phyloP scores from a whole-genome alignment of 2,113 vertebrate species.

The Sinocyclocheilus anophthalmus region DNA sequence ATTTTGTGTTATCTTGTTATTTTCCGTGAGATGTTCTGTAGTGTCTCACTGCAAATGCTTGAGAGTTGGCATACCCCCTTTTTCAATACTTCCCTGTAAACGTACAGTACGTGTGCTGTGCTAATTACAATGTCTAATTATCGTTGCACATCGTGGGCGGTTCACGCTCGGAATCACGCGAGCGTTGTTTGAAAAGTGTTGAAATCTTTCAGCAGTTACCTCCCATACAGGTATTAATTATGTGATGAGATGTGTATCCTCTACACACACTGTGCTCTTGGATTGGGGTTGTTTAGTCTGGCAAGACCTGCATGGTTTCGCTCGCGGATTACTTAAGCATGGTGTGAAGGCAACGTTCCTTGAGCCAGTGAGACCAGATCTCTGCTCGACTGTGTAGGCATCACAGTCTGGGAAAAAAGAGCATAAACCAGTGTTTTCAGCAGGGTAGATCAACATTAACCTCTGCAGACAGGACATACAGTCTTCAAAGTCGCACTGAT shows the following conservation, averaged over 20 bases:
- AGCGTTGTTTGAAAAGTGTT: conserved; percentile 34
- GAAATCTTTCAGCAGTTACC: conserved; percentile 18
- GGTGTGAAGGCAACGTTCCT: neutral
- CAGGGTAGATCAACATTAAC: neutral
- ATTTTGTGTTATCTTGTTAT: neutral
- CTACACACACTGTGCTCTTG: conserved; percentile 14
- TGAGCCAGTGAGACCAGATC: neutral
- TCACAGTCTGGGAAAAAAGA: neutral
- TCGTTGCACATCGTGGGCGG: neutral
- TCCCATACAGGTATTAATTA: conserved; percentile 27
- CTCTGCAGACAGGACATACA: neutral
- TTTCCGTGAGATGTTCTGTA: neutral
- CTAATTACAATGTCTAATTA: conserved; percentile 6
- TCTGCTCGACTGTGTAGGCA: neutral
- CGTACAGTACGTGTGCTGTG: neutral
- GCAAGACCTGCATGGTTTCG: conserved; percentile 3
- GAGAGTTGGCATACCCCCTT: neutral
- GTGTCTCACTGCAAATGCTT: neutral
- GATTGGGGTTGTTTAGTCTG: conserved; percentile 23
- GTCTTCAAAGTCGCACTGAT: neutral
- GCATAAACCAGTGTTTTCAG: neutral
- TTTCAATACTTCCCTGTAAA: neutral
- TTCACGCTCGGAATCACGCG: neutral
- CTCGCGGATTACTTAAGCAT: conserved; percentile 12
- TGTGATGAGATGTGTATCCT: conserved; percentile 24